Conservation (phyloP, 2,113 vertebrate species). For the Balaenoptera acutorostrata region DNA sequence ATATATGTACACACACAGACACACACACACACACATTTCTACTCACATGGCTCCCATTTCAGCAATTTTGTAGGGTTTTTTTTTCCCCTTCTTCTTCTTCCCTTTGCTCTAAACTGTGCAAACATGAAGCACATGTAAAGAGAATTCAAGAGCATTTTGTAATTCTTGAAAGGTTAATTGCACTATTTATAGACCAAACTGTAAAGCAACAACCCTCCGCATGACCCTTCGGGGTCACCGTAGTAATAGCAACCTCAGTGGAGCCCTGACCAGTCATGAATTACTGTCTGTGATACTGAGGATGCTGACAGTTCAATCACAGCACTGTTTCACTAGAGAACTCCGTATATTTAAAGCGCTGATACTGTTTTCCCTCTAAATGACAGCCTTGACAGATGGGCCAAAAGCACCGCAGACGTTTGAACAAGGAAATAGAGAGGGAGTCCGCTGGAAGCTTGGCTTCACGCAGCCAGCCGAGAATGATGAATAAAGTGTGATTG, state of each 20-base stretch:
- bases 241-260: slow-evolving; percentile 83
- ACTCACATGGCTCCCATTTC: slow-evolving; percentile 23
- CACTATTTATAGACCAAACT: slow-evolving; percentile 84
- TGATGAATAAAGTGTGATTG: slow-evolving; percentile 92
- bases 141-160: slow-evolving; percentile 75
- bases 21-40: neutral
- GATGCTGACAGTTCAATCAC: slow-evolving; percentile 88
- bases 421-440: slow-evolving; percentile 89
- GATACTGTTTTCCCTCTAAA: slow-evolving; percentile 91
- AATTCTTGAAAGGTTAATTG: slow-evolving; percentile 86
- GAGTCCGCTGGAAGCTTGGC: slow-evolving; percentile 86
- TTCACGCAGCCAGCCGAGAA: slow-evolving; percentile 84
- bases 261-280: slow-evolving; percentile 86
- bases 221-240: slow-evolving; percentile 80
- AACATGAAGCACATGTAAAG: slow-evolving; percentile 69
- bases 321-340: slow-evolving; percentile 87
- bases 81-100: neutral
- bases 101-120: slow-evolving; percentile 64
- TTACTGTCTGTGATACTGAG: slow-evolving; percentile 84
- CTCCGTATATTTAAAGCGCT: slow-evolving; percentile 89
- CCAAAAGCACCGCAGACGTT: slow-evolving; percentile 85
- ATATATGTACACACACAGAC: too few relatives aligned
- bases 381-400: slow-evolving; percentile 90
- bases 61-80: neutral
- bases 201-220: slow-evolving; percentile 74